Evolutionary conservation across 2,888 invertebrate species (phyloP).

Genomic region (Lissonota sp.): DNA sequence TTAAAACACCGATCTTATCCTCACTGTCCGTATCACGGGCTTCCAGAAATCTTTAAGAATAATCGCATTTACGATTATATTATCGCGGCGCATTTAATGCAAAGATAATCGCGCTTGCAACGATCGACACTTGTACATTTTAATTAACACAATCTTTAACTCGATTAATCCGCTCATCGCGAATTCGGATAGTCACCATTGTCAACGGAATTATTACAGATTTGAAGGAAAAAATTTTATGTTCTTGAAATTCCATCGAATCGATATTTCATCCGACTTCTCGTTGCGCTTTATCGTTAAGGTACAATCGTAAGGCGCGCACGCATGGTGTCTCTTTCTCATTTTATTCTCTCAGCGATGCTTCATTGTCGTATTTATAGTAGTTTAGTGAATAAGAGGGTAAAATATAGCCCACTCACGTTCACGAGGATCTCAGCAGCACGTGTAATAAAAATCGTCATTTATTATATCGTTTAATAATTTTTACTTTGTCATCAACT

Average conservation of each 20-base stretch:
- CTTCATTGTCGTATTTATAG: constrained; percentile 43
- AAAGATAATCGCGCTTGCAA: constrained; percentile 26
- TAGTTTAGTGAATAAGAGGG: constrained; percentile 34
- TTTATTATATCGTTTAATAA: constrained; percentile 23
- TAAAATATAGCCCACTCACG: not conserved
- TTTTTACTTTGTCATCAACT: constrained; percentile 12
- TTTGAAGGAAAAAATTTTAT: constrained; percentile 6
- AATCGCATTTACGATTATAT: constrained; percentile 40
- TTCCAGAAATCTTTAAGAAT: constrained; percentile 10
- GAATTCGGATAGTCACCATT: constrained; percentile 24
- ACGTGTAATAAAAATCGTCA: constrained; percentile 37
- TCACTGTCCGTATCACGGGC: constrained; percentile 15
- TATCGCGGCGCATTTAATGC: constrained; percentile 20
- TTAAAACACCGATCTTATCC: constrained; percentile 20
- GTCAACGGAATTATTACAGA: not conserved
- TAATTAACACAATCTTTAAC: constrained; percentile 22
- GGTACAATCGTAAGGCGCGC: constrained; percentile 12
- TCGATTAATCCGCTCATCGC: constrained; percentile 34
- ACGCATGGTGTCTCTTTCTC: constrained; percentile 51
- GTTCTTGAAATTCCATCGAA: constrained; percentile 3
- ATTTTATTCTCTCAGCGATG: constrained; percentile 25
- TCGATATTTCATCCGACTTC: constrained; percentile 38
- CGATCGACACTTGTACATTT: constrained; percentile 65
- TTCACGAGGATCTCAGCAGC: constrained; percentile 47
- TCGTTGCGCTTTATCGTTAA: constrained; percentile 30